A percentile compares a stretch with the other conserved stretches of the same genome.
These are phyloP conservation scores for Austrofundulus limnaeus DNA, from an alignment of 2,113 vertebrate species.

Conservation along the genomic window DNA sequence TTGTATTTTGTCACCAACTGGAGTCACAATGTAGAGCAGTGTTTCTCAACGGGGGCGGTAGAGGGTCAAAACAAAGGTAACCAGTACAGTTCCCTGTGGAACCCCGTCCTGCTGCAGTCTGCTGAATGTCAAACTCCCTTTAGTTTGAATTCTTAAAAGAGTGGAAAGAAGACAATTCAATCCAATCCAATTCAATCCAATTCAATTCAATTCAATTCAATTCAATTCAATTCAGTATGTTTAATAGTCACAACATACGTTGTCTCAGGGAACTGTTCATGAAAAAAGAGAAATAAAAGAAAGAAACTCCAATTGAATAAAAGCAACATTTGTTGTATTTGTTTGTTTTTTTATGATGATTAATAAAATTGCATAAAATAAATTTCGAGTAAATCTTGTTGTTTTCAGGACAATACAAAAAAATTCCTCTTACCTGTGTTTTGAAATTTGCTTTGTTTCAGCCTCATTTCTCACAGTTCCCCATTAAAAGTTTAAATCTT, in stretches of 20 bases:
- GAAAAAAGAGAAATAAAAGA: too few species aligned
- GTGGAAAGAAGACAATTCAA: neutral
- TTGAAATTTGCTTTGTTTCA: neutral
- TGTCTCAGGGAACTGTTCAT: too few species aligned
- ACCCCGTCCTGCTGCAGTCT: neutral
- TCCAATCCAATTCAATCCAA: too few species aligned
- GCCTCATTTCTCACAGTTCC: conserved; percentile 42
- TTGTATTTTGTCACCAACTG: too few species aligned
- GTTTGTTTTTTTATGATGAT: too few species aligned
- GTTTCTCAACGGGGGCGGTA: too few species aligned
- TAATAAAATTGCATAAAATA: too few species aligned
- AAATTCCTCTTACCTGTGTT: neutral
- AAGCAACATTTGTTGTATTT: neutral
- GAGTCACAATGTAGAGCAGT: neutral
- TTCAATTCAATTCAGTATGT: too few species aligned
- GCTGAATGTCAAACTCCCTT: neutral
- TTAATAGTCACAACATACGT: too few species aligned
- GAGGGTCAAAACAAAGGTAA: neutral
- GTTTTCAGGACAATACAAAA: neutral
- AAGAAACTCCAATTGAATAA: neutral
- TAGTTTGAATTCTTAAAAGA: neutral
- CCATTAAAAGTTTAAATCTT: conserved; percentile 48
- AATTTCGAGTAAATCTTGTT: neutral
- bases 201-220: too few species aligned
- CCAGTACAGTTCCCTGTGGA: neutral